A percentile compares a stretch with the other conserved stretches of the same genome.
These are phyloP conservation scores for Anguilla pacifica DNA, from an alignment of 2,797 vertebrate species.

Conservation along the genomic window DNA sequence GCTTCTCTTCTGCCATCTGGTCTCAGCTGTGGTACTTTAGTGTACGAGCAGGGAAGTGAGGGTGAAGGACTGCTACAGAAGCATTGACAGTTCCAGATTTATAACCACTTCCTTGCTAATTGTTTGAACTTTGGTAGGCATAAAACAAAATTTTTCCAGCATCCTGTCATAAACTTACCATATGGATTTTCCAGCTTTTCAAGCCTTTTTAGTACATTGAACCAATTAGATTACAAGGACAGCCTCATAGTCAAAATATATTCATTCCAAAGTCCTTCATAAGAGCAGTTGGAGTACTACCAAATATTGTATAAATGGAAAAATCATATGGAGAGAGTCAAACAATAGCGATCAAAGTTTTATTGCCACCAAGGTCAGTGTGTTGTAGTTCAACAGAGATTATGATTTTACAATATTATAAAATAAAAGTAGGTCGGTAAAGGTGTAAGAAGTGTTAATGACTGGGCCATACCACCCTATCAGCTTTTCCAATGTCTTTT, in stretches of 20 bases:
- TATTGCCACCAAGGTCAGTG: background rate
- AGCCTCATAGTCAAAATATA: background rate
- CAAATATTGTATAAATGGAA: background rate
- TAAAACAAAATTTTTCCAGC: conserved; percentile 1
- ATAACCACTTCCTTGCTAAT: conserved; percentile 18
- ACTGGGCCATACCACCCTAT: background rate
- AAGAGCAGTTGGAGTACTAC: background rate
- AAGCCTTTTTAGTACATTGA: conserved; percentile 9
- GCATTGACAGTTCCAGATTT: background rate
- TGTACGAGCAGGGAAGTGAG: background rate
- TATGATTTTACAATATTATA: conserved; percentile 4
- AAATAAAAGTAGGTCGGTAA: background rate
- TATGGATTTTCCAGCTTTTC: background rate
- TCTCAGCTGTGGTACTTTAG: background rate
- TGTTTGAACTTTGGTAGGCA: conserved; percentile 28
- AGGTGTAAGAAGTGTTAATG: background rate
- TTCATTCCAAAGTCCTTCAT: background rate
- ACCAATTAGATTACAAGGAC: background rate
- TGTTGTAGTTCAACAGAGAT: background rate
- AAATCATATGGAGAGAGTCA: background rate
- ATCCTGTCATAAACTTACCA: conserved; percentile 25
- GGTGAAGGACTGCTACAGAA: background rate
- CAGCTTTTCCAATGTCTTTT: background rate
- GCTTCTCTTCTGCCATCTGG: conserved; percentile 53
- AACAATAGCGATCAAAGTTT: background rate